Base-by-base conservation (phyloP, 1,140 invertebrate species). In the Heliconius eleuchia region DNA sequence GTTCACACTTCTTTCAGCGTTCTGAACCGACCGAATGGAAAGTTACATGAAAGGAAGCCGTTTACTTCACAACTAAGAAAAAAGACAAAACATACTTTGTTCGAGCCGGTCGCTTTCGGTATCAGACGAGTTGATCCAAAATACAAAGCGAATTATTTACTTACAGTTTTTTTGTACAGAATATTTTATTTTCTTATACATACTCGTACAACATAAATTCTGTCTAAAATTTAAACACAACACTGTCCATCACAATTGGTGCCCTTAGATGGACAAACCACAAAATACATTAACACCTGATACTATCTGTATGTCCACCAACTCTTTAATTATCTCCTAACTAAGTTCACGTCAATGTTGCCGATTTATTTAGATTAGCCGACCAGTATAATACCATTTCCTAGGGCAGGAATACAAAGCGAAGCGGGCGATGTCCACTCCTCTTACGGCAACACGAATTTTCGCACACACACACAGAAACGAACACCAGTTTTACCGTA, bases 361-460 rank as follows among this genome's bases (percentile, higher is more conserved):
- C 80, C 86, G 89, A 92, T 94, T 92, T 91, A 92, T 92, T 92
- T 91, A 88, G 90, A 92, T 90, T 89, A 91, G 87, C 88, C 82
- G 77, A 85, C 85, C 86, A 89, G 84, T 86, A 84, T 84, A 85
- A 86, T 87, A 85, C 81, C 78, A 84, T 85, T 90, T 86, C 88
- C 84, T 86, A 88, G 85, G 85, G 76, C 84, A 86, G 83, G 77
- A 87, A 90, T 86, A 92, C 89, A 92, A 91, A 91, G 89, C 90
- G 86, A 87, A 88, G 86, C 87, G 88, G 88, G 84, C 86, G 86
- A 86, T 93, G 91, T 93, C 92, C 92, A 90, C 89, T 91, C 84
- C 87, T 89, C 87, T 90, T 88, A 88, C 86, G 87, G 83, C 85
- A 88, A 86, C 87, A 91, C 91, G 90, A 92, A 94, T 92, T 92